Evolutionary conservation across 2,888 invertebrate genomes (phyloP).

Genomic region (Cephus sareptanus): DNA sequence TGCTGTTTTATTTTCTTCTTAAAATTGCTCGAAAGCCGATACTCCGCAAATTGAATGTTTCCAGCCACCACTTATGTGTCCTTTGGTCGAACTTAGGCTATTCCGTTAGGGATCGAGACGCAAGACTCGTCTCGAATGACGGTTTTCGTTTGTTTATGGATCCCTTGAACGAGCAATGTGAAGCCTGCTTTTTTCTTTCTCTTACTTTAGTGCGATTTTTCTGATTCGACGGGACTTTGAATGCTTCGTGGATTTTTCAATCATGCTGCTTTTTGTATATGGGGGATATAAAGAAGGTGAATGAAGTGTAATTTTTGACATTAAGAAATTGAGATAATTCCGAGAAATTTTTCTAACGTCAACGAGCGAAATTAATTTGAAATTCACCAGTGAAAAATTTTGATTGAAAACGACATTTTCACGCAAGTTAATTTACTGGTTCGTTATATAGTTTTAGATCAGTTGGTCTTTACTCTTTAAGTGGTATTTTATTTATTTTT

Average conservation of each 20-base stretch:
- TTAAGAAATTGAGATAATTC: neutral
- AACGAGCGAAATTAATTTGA: neutral
- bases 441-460: neutral
- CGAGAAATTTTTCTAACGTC: neutral
- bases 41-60: slow-evolving; percentile 59
- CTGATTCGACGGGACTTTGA: neutral
- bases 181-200: neutral
- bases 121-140: slow-evolving; percentile 26
- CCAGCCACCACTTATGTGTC: slow-evolving; percentile 34
- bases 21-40: slow-evolving; percentile 38
- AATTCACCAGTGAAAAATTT: neutral
- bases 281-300: neutral
- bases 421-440: neutral
- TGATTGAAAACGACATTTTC: neutral
- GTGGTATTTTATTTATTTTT: neutral
- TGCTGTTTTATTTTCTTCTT: slow-evolving; percentile 22
- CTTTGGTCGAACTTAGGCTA: slow-evolving; percentile 27
- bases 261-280: neutral
- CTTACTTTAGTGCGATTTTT: neutral
- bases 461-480: neutral
- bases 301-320: neutral
- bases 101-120: slow-evolving; percentile 4
- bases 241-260: neutral
- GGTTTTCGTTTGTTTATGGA: neutral
- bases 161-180: neutral